phyloP scores from a whole-genome alignment of 2,113 vertebrate genomes.

The Rhabdornis inornatus region DNA sequence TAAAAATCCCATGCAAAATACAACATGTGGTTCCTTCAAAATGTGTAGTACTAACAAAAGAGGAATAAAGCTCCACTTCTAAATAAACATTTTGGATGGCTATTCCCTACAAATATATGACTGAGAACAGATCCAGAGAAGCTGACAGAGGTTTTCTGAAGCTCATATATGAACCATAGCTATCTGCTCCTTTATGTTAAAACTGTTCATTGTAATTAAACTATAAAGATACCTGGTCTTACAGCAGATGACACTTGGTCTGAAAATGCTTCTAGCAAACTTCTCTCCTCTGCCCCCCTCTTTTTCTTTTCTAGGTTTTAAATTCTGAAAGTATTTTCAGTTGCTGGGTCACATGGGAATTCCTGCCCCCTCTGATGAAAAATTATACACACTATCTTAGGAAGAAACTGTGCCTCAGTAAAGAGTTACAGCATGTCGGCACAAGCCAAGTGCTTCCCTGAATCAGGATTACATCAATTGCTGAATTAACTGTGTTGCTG shows the following conservation, averaged over 20 bases:
- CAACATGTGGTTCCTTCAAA: background rate
- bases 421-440: background rate
- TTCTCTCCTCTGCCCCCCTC: background rate
- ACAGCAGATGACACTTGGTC: background rate
- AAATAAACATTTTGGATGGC: background rate
- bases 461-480: background rate
- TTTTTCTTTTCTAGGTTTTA: background rate
- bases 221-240: background rate
- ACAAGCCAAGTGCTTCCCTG: background rate
- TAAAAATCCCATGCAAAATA: background rate
- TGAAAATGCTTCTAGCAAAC: background rate
- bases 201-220: background rate
- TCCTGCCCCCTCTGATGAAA: background rate
- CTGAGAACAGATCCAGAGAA: background rate
- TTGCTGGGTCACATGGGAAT: background rate
- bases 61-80: background rate
- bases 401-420: background rate
- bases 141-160: background rate
- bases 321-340: background rate
- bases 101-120: background rate
- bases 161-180: background rate
- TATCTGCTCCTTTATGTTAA: background rate
- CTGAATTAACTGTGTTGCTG: background rate
- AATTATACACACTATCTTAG: fast-evolving
- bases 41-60: background rate